Evolutionary conservation across 2,797 vertebrate genomes (phyloP), one percentile per base, ranked within the genome.

Genomic region (Sebastes kiyomatsui): DNA sequence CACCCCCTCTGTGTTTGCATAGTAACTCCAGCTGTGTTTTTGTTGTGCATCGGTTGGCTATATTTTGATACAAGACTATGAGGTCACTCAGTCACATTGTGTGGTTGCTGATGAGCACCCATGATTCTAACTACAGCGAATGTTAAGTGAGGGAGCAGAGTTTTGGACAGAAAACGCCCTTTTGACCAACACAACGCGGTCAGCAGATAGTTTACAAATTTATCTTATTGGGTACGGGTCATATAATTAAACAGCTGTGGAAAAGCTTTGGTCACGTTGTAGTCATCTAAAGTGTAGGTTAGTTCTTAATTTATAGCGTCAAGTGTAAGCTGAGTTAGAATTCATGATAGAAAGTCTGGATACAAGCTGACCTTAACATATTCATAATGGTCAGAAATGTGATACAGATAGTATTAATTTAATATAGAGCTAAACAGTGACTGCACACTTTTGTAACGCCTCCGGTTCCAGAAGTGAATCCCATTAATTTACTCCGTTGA

Each of bases 21-120:
- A 84, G 90, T 82, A 90, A 93, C 88, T 58, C 75, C 86, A 85
- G 86, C 82, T 86, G 87, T 91, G 83, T 94, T 92, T 86, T 85
- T 85, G 83, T 86, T 86, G 81, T 88, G 89, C 46, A 75, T 80
- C 27, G 68, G 66, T 82, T 78, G 65, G 75, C 69, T 91, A 64
- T 88, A 86, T 87, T 93, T 90, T 82, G 68, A 86, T 86, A 81
- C 70, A 65, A 81, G 79, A 68, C 83, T 27, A 89, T 94, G 90
- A 94, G 87, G 87, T 94, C 92, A 92, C 72, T 82, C 81, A 69
- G 86, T 87, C 87, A 88, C 84, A 75, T 69, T 80, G 77, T 90
- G 89, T 75, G 93, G 92, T 92, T 85, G 81, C 87, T 90, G 89
- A 91, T 92, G 90, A 89, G 88, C 77, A 71, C 82, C 73, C 72